Percentiles rank a stretch among this genome's conserved stretches.
These are phyloP conservation scores for Hydrotaea diabolus DNA, from an alignment of 2,888 invertebrate genomes.

Conservation along the genomic window DNA sequence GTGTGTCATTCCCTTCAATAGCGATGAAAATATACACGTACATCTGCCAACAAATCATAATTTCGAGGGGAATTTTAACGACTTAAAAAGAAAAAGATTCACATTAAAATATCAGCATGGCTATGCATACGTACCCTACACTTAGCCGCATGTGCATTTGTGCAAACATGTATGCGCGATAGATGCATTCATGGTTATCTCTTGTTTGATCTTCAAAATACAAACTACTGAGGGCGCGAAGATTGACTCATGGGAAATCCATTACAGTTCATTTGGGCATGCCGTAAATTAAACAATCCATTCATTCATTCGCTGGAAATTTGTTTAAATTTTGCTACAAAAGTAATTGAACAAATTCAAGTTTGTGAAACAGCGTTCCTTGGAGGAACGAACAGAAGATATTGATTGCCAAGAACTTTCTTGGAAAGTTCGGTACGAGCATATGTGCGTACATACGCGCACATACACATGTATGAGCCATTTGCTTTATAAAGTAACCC, in stretches of 20 bases:
- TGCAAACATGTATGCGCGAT: too few relatives aligned
- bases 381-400: not conserved
- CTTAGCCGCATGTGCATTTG: too few relatives aligned
- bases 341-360: not conserved
- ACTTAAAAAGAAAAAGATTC: too few relatives aligned
- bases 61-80: too few relatives aligned
- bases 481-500: too few relatives aligned
- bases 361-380: not conserved
- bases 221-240: too few relatives aligned
- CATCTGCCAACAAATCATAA: too few relatives aligned
- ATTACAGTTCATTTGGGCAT: not conserved
- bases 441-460: not conserved
- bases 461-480: too few relatives aligned
- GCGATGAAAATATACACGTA: too few relatives aligned
- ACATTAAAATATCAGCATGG: too few relatives aligned
- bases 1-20: not conserved
- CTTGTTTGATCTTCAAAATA: not conserved
- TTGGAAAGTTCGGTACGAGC: not conserved
- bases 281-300: not conserved
- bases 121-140: too few relatives aligned
- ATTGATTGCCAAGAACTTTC: not conserved
- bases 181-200: too few relatives aligned
- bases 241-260: conserved; percentile 6
- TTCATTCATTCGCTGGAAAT: not conserved
- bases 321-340: not conserved